Conservation (phyloP, 2,113 vertebrate species). For the Ondatra zibethicus region DNA sequence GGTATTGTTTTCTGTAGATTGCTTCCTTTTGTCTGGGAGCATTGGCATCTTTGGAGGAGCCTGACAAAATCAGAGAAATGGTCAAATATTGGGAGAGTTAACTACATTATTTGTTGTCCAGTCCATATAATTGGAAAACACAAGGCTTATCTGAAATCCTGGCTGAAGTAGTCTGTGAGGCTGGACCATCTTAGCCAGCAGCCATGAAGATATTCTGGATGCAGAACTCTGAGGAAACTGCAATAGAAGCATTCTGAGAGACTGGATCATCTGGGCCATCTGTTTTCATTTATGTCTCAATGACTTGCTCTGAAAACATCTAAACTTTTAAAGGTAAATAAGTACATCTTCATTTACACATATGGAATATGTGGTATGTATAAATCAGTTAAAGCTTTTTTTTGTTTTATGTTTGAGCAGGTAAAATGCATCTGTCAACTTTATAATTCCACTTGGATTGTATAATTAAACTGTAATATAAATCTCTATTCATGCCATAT, state of each 20-base stretch:
- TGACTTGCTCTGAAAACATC: neutral
- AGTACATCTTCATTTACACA: no score
- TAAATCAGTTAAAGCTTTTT: neutral
- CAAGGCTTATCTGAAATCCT: neutral
- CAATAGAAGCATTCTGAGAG: neutral
- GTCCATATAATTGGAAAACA: neutral
- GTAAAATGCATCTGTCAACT: neutral
- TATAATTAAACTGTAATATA: neutral
- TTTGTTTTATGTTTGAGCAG: neutral
- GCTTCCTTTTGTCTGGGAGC: neutral
- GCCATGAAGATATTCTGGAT: neutral
- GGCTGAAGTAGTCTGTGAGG: neutral
- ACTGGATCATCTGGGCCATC: neutral
- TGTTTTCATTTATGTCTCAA: neutral
- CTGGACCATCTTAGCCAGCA: neutral
- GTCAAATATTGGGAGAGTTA: neutral
- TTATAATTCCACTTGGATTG: neutral
- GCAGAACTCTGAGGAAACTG: neutral
- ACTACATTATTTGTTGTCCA: neutral
- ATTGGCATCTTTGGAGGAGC: neutral
- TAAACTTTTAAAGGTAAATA: neutral
- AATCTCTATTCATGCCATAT: neutral
- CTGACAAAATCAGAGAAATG: neutral
- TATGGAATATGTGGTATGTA: no score
- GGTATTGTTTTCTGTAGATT: neutral